Base-by-base conservation (phyloP, 53 echinoderm and acorn worm species). In the Zoroaster sp. region DNA sequence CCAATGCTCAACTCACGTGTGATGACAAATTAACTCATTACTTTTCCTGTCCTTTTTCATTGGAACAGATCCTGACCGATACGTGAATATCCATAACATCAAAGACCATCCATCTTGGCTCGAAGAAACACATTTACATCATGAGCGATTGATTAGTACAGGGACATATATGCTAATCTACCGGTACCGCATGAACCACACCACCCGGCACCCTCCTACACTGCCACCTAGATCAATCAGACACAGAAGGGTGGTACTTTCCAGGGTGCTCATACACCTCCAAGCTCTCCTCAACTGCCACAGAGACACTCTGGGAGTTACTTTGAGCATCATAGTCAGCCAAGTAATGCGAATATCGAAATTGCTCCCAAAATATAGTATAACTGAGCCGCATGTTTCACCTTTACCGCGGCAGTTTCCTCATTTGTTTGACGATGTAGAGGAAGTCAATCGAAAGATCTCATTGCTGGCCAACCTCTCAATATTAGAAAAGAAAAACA, bases 401-500 rank as follows among this genome's bases (percentile, higher is more conserved):
- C 35, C 21, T 1, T 23, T 44, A 13, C 7, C 85, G 11, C n/a
- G 46, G 11, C 38, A 20, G 17, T 70, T 36, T 13, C 70, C 39
- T 13, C 71, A 85, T 71, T 35, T 85, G 49, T 66, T 34, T n/a
- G 85, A 71, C 8, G 71, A 85, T 11, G 6, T 46, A 2, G 63
- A 59, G n/a, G 72, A 43, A 9, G 71, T 11, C 36, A 7, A 4
- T 15, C 69, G 85, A 0, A 85, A 85, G 51, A 34, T 85, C 11
- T 85, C 85, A 8, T 21, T 85, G 49, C 72, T 70, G 4, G 20
- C 35, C 83, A 83, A 44, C 53, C 85, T 0, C 72, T 85, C n/a
- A 69, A 47, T 35, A 12, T n/a, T 0, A 35, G 17, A 3, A 6
- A 1, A 11, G 78, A 37, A 54, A 59, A 5, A 0, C 23, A 2